Conservation (phyloP, 2,797 vertebrate genomes). For the Tiaroga cobitis region DNA sequence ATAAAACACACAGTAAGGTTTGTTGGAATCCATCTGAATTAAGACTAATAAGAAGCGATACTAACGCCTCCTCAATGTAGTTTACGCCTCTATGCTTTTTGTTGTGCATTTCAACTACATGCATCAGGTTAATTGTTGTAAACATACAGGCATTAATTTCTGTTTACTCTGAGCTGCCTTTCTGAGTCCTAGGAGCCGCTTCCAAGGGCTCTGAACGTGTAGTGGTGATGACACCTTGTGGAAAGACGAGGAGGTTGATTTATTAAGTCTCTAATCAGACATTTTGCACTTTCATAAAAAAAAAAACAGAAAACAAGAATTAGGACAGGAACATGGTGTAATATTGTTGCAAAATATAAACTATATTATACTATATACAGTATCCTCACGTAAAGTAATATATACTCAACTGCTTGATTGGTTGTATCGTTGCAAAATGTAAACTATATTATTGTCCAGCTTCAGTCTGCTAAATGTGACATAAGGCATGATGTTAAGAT, state of each 20-base stretch:
- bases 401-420: neutral
- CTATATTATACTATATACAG: neutral
- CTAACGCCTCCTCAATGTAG: neutral
- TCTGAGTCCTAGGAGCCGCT: slow-evolving; percentile 77
- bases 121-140: neutral
- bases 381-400: neutral
- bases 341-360: neutral
- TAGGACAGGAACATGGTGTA: neutral
- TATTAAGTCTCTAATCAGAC: neutral
- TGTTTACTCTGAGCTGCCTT: slow-evolving; percentile 71
- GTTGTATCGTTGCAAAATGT: neutral
- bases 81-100: neutral
- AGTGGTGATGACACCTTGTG: slow-evolving; percentile 70
- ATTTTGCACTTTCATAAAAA: neutral
- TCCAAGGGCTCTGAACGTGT: slow-evolving; percentile 74
- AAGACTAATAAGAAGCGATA: neutral
- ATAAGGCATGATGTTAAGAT: neutral
- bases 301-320: neutral
- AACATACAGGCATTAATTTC: slow-evolving; percentile 71
- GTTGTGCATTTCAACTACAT: neutral
- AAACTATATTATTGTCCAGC: neutral
- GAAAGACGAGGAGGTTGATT: slow-evolving; percentile 30
- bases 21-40: neutral
- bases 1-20: neutral
- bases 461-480: neutral